Percentiles rank a stretch among this genome's conserved stretches.
These are phyloP conservation scores for Procavia capensis DNA, from an alignment of 2,113 vertebrate species.

Conservation along the genomic window DNA sequence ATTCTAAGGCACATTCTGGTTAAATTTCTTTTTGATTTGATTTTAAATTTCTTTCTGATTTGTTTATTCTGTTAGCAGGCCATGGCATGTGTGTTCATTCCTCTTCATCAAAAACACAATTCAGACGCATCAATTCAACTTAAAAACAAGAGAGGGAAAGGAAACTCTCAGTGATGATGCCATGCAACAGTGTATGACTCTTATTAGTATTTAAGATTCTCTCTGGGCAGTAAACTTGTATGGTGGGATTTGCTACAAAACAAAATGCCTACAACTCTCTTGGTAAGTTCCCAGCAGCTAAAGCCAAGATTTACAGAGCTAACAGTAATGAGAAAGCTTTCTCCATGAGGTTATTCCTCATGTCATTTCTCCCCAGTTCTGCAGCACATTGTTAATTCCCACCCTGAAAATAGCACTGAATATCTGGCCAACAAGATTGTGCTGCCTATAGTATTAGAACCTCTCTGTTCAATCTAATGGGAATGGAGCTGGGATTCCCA, in stretches of 20 bases:
- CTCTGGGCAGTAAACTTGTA: neutral
- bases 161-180: neutral
- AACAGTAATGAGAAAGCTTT: neutral
- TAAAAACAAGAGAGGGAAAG: neutral
- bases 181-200: neutral
- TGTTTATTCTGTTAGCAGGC: neutral
- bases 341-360: neutral
- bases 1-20: neutral
- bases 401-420: neutral
- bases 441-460: neutral
- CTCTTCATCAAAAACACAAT: neutral
- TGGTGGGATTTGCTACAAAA: neutral
- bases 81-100: neutral
- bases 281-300: neutral
- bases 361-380: neutral
- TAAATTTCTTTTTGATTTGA: neutral
- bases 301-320: neutral
- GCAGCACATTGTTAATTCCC: constrained; percentile 25
- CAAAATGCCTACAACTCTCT: neutral
- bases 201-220: neutral
- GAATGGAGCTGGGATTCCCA: constrained; percentile 27
- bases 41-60: too few relatives aligned
- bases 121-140: neutral
- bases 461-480: constrained; percentile 13
- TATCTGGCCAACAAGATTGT: neutral